Percentiles rank a stretch among this genome's conserved stretches.
Evolutionary conservation across 2,113 vertebrate species (phyloP).

Genomic region (Cephalopholis sonnerati): DNA sequence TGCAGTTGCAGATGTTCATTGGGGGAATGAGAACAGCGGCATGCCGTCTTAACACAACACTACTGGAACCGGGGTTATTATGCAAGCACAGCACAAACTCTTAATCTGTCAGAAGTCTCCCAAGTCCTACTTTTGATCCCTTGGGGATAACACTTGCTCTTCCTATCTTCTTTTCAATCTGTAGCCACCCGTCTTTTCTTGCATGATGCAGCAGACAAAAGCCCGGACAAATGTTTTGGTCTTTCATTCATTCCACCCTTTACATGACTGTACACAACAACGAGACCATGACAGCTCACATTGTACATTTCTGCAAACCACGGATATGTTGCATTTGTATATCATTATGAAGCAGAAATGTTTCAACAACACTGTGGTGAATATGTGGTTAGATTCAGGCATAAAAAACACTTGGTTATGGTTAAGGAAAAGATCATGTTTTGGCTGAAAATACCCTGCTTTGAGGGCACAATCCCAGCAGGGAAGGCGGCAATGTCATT

Average conservation of each 20-base stretch:
- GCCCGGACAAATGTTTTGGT: slow-evolving; percentile 8
- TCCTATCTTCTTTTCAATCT: slow-evolving; percentile 19
- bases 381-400: too few species aligned
- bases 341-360: too few species aligned
- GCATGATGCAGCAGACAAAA: background rate
- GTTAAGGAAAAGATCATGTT: too few species aligned
- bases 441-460: too few species aligned
- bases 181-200: slow-evolving; percentile 1
- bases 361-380: too few species aligned
- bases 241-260: slow-evolving; percentile 6
- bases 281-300: slow-evolving; percentile 21
- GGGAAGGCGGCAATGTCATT: too few species aligned
- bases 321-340: too few species aligned
- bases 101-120: slow-evolving; percentile 58
- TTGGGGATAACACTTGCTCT: slow-evolving; percentile 10
- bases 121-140: slow-evolving; percentile 52
- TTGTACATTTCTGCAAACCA: too few species aligned
- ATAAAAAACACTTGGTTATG: too few species aligned
- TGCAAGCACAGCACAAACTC: slow-evolving; percentile 35
- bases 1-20: slow-evolving; percentile 64
- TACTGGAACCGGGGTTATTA: slow-evolving; percentile 41
- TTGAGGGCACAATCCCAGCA: too few species aligned
- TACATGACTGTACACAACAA: slow-evolving; percentile 5
- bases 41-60: slow-evolving; percentile 32
- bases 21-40: slow-evolving; percentile 54